Percentiles rank a stretch among this genome's conserved stretches.
Evolutionary conservation across 2,113 vertebrate genomes (phyloP).

Genomic region (Eidolon helvum): DNA sequence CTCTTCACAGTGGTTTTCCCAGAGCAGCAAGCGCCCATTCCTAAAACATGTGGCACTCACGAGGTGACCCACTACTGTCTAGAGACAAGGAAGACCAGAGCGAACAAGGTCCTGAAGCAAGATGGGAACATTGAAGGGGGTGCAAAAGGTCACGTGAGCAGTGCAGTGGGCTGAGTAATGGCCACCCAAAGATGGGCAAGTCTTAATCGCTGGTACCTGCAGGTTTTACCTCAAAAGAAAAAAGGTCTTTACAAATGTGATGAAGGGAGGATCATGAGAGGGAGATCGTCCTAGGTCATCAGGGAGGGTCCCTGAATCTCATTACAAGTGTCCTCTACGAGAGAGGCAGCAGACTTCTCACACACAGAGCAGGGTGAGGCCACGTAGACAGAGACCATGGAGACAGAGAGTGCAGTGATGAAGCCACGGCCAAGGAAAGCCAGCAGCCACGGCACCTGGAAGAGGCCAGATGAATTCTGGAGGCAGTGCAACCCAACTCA

Average conservation of each 20-base stretch:
- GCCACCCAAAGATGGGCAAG: neutral
- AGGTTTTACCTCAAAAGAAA: neutral
- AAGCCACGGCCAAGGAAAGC: too few species aligned
- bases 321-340: neutral
- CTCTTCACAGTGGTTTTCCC: neutral
- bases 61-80: too few species aligned
- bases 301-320: neutral
- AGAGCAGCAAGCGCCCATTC: neutral
- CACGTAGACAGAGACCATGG: neutral
- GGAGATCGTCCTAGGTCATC: neutral
- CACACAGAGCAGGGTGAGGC: neutral
- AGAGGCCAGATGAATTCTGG: neutral
- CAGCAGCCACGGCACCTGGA: neutral
- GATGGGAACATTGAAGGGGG: neutral
- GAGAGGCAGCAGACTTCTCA: neutral
- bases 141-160: neutral
- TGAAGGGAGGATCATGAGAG: neutral
- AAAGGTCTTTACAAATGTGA: neutral
- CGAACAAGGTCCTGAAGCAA: neutral
- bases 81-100: neutral
- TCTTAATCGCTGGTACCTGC: neutral
- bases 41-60: neutral
- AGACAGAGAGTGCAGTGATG: too few species aligned
- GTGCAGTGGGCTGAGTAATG: neutral
- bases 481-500: fast-evolving